These are phyloP conservation scores for Eolophus roseicapilla DNA, from an alignment of 2,113 vertebrate species.

Conservation along the genomic window DNA sequence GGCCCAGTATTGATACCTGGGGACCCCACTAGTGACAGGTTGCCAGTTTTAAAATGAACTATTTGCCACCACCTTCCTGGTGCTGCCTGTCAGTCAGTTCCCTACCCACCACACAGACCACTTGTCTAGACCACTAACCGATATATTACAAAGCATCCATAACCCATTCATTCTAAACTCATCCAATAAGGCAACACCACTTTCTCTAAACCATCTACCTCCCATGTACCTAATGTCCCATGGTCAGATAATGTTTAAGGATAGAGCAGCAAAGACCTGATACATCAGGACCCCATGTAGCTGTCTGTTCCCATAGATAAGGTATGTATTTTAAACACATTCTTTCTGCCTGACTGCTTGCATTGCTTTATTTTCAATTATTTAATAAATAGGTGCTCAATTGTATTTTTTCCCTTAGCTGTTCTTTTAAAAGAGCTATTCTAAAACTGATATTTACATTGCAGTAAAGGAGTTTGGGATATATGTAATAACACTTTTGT, in stretches of 20 bases:
- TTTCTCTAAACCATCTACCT: not conserved
- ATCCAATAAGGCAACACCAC: not conserved
- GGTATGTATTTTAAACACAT: not conserved
- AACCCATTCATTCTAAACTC: not conserved
- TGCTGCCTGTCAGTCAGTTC: not conserved
- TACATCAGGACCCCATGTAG: not conserved
- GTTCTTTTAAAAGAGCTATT: not conserved
- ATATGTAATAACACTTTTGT: not conserved
- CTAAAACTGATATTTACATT: not conserved
- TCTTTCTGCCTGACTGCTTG: not conserved
- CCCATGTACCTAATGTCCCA: not conserved
- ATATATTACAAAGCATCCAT: not conserved
- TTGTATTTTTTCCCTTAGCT: not conserved
- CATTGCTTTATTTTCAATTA: conserved; percentile 7
- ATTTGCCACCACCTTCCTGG: not conserved
- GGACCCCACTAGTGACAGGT: not conserved
- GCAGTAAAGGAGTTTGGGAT: not conserved
- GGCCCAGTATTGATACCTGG: not conserved
- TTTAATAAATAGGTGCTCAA: not conserved
- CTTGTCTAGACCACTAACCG: not conserved
- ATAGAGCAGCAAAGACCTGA: not conserved
- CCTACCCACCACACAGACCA: not conserved
- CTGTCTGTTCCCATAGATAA: not conserved
- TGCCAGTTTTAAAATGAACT: not conserved
- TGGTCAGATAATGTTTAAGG: not conserved